Base-by-base conservation (phyloP, 1,140 invertebrate species). In the Hypsibius dujardini region DNA sequence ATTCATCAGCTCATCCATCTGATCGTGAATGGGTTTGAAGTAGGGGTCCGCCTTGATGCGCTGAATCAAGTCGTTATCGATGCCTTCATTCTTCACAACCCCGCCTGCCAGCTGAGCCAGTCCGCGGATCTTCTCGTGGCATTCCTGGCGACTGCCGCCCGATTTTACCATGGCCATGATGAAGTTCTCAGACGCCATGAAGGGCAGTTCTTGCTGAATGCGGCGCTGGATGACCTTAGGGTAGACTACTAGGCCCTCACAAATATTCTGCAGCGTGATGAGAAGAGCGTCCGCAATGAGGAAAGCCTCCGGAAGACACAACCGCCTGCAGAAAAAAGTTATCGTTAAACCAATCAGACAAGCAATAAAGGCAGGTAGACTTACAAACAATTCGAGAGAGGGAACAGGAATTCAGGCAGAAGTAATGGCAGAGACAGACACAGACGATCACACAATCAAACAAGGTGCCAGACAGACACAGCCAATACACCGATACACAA, bases 121-220 rank as follows among this genome's bases (percentile, higher is more conserved):
- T 0, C 92, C 87, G 62, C 94, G 84, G 74, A 98, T 94, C 79
- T 93, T 88, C 78, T 98, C 94, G 79, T 98, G 95, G 74, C 93
- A 96, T 1, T 88, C 86, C 86, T 88, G 73, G 76, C 94, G 83
- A 81, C 95, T 88, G 1, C 87, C 92, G 46, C 93, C 93, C 47
- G 86, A 84, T 79, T 94, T 92, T 0, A 96, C 93, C 88, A 97
- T 94, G 1, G 90, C 92, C 88, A 97, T 94, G 42, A 98, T 95
- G 15, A 98, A 85, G 79, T 96, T 97, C 79, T 98, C 94, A 0
- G 91, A 87, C 0, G 90, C 87, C 92, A 98, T 96, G 78, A 98
- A 98, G 0, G 94, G 94, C 59, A 98, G 78, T 78, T 97, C 93
- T 77, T 93, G 86, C 0, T 83, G 80, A n/a, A 96, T 87, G 75